phyloP scores from a whole-genome alignment of 1,140 invertebrate genomes.

The Trypoxylus dichotomus region DNA sequence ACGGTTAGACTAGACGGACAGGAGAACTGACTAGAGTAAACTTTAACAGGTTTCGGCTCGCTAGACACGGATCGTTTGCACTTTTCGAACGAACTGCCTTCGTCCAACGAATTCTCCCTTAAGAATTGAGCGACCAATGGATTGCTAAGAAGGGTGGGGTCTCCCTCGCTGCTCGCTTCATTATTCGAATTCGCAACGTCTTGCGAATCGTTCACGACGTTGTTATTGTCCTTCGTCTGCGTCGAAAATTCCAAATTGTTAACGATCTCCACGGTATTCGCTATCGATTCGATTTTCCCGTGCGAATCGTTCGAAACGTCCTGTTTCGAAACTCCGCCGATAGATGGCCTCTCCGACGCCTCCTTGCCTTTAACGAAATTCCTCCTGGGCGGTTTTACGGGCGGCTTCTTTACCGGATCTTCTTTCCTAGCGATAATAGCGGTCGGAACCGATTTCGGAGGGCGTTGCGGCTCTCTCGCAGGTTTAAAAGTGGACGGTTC shows the following conservation, averaged over 20 bases:
- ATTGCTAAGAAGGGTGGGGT: slow-evolving; percentile 32
- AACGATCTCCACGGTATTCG: not conserved
- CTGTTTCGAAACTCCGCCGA: not conserved
- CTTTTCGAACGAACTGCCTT: slow-evolving; percentile 15
- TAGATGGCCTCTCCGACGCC: not conserved
- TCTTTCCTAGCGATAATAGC: not conserved
- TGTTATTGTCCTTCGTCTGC: not conserved
- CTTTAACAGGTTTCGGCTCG: slow-evolving; percentile 6
- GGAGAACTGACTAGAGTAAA: not conserved
- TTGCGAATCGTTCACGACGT: not conserved
- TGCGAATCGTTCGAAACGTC: not conserved
- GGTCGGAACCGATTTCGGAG: not conserved
- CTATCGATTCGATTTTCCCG: not conserved
- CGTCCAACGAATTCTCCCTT: slow-evolving; percentile 44
- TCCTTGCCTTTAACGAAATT: slow-evolving; percentile 35
- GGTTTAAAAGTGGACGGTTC: not conserved
- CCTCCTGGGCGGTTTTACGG: slow-evolving; percentile 45
- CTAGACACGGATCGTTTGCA: not conserved
- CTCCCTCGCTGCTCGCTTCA: not conserved
- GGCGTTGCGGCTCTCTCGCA: not conserved
- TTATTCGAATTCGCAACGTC: not conserved
- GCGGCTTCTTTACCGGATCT: slow-evolving; percentile 38
- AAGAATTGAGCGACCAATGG: slow-evolving; percentile 48
- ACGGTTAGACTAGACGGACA: not conserved
- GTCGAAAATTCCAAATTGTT: not conserved